Evolutionary conservation across 2,797 vertebrate species (phyloP), one percentile per base, ranked within the genome.

Genomic region (Danionella dracula): DNA sequence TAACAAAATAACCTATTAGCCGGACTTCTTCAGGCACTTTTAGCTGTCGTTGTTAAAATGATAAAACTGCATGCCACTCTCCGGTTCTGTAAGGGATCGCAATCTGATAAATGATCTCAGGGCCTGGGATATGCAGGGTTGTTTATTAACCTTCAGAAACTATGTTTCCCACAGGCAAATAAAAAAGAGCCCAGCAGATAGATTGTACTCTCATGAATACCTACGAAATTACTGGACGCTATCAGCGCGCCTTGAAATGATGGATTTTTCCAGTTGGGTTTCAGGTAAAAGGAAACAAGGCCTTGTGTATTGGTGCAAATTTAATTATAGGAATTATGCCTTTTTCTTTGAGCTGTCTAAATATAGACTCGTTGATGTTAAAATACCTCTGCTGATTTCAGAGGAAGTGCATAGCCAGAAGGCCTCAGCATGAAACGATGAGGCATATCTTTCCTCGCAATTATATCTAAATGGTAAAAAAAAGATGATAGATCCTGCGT

Each of bases 71-170:
- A 79, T 66, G 85, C 82, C 84, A 86, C 81, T 88, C 84, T 86
- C 71, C 20, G 60, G 82, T 78, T 84, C 83, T 84, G 82, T 85
- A 79, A 82, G 81, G 77, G 83, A 87, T 82, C 78, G 21, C 76
- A 77, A 85, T 80, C 83, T 88, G 85, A 88, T 87, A 80, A 86
- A 88, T 86, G 83, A 88, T 86, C 80, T 81, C 44, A n/a, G 76
- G 76, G 77, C 76, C 65, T 8, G 57, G 78, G 82, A 83, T 82
- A 84, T 82, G 82, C 78, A 76, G 83, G 75, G 78, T 77, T 90
- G 86, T 87, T 88, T 88, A 87, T 88, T 88, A 88, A 87, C 84
- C 83, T 88, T 86, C 84, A 84, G 73, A 87, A 84, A 86, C 75
- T 77, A 78, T 83, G 86, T 88, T 84, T 86, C 82, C 86, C 78